Percentiles rank a stretch among this genome's conserved stretches.
phyloP scores from a whole-genome alignment of 2,797 vertebrate genomes.

The Sternarchorhynchus goeldii region DNA sequence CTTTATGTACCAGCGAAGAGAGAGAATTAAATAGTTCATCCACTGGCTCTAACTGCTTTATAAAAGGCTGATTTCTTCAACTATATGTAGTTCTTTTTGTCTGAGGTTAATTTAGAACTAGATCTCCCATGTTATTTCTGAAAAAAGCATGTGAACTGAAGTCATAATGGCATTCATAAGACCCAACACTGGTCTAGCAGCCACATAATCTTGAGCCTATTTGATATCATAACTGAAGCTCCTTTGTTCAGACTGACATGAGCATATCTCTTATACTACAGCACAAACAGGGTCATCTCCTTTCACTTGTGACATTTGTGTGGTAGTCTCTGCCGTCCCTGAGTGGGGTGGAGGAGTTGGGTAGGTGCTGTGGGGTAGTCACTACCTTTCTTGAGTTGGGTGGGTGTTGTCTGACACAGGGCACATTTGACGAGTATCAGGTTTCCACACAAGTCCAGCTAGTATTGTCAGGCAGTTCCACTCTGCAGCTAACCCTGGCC shows the following conservation, averaged over 20 bases:
- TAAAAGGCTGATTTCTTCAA: too few relatives aligned
- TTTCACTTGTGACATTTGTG: slow-evolving; percentile 1
- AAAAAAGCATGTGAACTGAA: too few relatives aligned
- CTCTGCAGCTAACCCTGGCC: slow-evolving; percentile 33
- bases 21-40: neutral
- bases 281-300: slow-evolving; percentile 27
- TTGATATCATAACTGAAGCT: slow-evolving; percentile 8
- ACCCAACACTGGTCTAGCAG: neutral
- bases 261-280: neutral
- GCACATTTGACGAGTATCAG: slow-evolving; percentile 47
- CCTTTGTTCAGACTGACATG: neutral
- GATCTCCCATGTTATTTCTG: too few relatives aligned
- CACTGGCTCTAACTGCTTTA: too few relatives aligned
- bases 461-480: slow-evolving; percentile 41
- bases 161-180: too few relatives aligned
- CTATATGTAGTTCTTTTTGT: too few relatives aligned
- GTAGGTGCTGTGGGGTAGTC: neutral
- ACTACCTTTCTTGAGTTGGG: too few relatives aligned
- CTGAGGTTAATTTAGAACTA: too few relatives aligned
- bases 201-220: neutral
- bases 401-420: slow-evolving; percentile 5
- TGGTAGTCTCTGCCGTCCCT: slow-evolving; percentile 29
- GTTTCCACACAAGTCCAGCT: slow-evolving; percentile 51
- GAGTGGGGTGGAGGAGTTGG: slow-evolving; percentile 49
- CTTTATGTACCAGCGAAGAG: neutral